phyloP scores from a whole-genome alignment of 37 sponge, comb jelly and placozoan species.

The Ephydatia muelleri region DNA sequence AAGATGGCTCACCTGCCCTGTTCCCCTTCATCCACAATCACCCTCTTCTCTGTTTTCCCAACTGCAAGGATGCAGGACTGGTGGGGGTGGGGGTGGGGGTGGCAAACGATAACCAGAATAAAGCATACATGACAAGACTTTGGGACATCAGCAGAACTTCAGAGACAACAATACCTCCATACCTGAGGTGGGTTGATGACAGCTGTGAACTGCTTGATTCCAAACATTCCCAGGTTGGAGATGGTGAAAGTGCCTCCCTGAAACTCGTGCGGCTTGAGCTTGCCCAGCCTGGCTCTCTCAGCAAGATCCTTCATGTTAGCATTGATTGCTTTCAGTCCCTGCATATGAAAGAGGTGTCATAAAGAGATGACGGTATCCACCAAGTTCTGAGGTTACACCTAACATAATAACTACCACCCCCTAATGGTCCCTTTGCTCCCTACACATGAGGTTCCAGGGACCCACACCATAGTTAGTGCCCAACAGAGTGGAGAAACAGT shows the following conservation, averaged over 20 bases:
- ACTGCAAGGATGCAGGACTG: slow-evolving; percentile 95
- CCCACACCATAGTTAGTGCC: too few relatives aligned
- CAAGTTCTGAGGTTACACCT: too few relatives aligned
- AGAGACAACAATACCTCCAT: background rate
- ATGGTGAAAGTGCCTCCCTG: slow-evolving; percentile 97
- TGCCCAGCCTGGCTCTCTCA: slow-evolving; percentile 79
- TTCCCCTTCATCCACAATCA: slow-evolving; percentile 59
- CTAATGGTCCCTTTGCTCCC: too few relatives aligned
- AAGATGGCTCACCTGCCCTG: slow-evolving; percentile 30
- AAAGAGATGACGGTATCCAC: background rate
- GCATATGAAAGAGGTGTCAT: background rate
- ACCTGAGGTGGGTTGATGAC: slow-evolving; percentile 96
- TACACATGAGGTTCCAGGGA: too few relatives aligned
- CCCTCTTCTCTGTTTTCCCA: slow-evolving; percentile 88
- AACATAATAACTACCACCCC: background rate
- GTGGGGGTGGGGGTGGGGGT: background rate
- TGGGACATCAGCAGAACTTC: too few relatives aligned
- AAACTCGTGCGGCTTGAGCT: slow-evolving; percentile 90
- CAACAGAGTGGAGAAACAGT: too few relatives aligned
- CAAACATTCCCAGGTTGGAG: slow-evolving; percentile 95
- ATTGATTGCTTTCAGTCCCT: slow-evolving; percentile 87
- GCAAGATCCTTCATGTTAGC: slow-evolving; percentile 67
- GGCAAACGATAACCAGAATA: background rate
- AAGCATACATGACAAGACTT: background rate
- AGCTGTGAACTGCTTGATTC: slow-evolving; percentile 82